A percentile compares a stretch with the other conserved stretches of the same genome.
These are phyloP conservation scores for Drosophila borborema DNA, from an alignment of 2,888 invertebrate species.

Conservation along the genomic window DNA sequence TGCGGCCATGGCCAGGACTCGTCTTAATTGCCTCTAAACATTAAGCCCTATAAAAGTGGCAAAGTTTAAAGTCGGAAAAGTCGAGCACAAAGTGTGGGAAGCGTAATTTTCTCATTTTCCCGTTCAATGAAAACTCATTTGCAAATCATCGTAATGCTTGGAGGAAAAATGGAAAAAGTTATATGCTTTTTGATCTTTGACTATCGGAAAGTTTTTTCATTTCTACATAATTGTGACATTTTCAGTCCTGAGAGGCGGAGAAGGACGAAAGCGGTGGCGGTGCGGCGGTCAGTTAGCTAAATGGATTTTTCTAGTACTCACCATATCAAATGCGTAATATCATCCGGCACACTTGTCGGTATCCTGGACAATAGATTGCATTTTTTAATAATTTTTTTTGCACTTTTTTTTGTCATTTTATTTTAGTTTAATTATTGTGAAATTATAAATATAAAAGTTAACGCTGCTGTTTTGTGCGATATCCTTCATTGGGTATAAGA, in stretches of 20 bases:
- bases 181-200: slow-evolving; percentile 70
- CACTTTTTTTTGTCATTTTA: slow-evolving; percentile 29
- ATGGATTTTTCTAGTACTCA: slow-evolving; percentile 62
- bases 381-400: slow-evolving; percentile 13
- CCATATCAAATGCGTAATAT: slow-evolving; percentile 56
- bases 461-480: slow-evolving; percentile 24
- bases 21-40: slow-evolving; percentile 75
- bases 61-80: slow-evolving; percentile 20
- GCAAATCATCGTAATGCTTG: slow-evolving; percentile 20
- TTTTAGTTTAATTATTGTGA: slow-evolving; percentile 7
- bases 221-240: slow-evolving; percentile 37
- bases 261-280: too few relatives aligned
- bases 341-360: slow-evolving; percentile 5
- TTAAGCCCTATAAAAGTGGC: slow-evolving; percentile 28
- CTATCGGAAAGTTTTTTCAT: slow-evolving; percentile 40
- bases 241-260: not conserved
- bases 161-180: slow-evolving; percentile 72
- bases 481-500: slow-evolving; percentile 54
- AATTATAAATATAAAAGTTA: slow-evolving; percentile 1
- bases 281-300: slow-evolving; percentile 10
- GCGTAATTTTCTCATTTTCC: slow-evolving; percentile 77
- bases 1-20: slow-evolving; percentile 39
- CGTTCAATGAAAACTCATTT: slow-evolving; percentile 76
- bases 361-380: slow-evolving; percentile 3
- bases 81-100: slow-evolving; percentile 15